Evolutionary conservation across 2,888 invertebrate species (phyloP), one percentile per base, ranked within the genome.

Genomic region (Neelides folsomi): DNA sequence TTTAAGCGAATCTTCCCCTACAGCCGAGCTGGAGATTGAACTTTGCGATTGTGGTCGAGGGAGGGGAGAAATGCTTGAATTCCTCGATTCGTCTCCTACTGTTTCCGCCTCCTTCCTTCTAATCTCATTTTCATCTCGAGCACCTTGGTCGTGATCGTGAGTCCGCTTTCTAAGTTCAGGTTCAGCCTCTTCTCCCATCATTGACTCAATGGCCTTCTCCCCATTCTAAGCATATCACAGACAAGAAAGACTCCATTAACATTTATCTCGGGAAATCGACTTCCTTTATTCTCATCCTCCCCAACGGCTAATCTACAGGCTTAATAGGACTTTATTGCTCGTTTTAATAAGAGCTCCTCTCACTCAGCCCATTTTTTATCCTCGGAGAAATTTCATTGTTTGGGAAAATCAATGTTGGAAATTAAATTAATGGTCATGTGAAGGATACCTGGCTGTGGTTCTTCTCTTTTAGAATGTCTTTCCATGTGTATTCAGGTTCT

Each of bases 391-490:
- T 27, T 7, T 7, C 27, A 27, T 27, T 27, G 27, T 27, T 27
- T 7, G 7, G 7, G 27, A 27, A 27, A 27, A 27, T 27, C 27
- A 7, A 27, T 27, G 27, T 3, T 3, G 27, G 27, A 27, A 27
- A 27, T 27, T 27, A 27, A 27, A 27, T 27, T 27, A 27, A 27
- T 27, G 27, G 4, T 27, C 27, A 5, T 47, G 20, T 47, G n/a
- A n/a, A 7, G 35, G 38, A 16, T 55, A 63, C 63, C 56, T 60
- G 53, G 48, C 57, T 49, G 43, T 57, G 54, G 8, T 59, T 53
- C 52, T 64, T 64, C 1, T 55, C 50, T 45, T 60, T 49, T 12
- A 64, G 51, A 44, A 60, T 49, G 34, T 62, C 54, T 57, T 56
- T 60, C 60, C 59, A 60, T 47, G 57, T 56, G 47, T 59, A 54